phyloP scores from a whole-genome alignment of 2,888 invertebrate species.

The Clanis bilineata region DNA sequence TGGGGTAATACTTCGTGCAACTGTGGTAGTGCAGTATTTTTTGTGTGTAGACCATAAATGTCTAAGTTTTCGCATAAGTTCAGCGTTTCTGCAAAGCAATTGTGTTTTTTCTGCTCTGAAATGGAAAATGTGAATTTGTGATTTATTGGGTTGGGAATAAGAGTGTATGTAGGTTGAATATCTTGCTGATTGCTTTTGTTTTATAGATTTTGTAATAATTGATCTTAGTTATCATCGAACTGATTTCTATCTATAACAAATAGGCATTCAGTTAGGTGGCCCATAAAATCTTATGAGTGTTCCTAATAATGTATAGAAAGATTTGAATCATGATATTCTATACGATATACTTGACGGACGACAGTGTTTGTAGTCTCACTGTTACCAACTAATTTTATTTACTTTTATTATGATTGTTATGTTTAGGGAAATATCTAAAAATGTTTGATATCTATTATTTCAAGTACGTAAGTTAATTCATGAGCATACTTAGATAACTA shows the following conservation, averaged over 20 bases:
- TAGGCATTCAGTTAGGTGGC: no score
- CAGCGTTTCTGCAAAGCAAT: conserved; percentile 83
- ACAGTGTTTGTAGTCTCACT: no score
- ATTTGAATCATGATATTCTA: no score
- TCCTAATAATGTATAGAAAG: no score
- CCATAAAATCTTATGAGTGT: no score
- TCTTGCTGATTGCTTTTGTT: background rate
- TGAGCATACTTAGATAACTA: no score
- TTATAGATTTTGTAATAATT: background rate
- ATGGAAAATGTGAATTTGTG: conserved; percentile 45
- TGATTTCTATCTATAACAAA: no score
- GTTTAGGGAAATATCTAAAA: no score
- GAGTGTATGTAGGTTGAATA: background rate
- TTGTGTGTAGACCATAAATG: conserved; percentile 84
- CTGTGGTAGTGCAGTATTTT: conserved; percentile 76
- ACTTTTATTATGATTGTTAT: no score
- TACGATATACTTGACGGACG: no score
- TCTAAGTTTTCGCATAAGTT: conserved; percentile 83
- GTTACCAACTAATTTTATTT: no score
- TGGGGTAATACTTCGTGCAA: conserved; percentile 67
- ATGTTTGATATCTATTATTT: background rate
- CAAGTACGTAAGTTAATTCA: background rate
- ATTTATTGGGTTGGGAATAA: conserved; percentile 15
- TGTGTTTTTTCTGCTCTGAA: conserved; percentile 84
- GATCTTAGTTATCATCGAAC: no score